Evolutionary conservation across 2,888 invertebrate genomes (phyloP).

Genomic region (Petrolisthes cinctipes): DNA sequence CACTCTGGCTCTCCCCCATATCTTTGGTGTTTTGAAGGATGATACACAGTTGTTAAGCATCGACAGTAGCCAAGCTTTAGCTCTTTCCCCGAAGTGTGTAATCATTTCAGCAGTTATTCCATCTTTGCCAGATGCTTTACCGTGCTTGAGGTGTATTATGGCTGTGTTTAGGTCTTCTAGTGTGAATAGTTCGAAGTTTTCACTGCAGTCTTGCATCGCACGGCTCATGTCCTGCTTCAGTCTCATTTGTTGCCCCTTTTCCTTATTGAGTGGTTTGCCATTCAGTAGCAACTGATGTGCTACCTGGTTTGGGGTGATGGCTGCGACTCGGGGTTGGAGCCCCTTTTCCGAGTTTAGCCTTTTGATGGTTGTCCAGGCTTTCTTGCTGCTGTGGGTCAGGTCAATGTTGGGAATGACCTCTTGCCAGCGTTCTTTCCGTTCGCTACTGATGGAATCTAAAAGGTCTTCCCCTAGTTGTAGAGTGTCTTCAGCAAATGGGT

Average conservation of each 20-base stretch:
- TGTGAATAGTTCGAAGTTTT: background rate
- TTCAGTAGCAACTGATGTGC: slow-evolving; percentile 13
- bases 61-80: background rate
- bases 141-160: slow-evolving; percentile 14
- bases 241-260: slow-evolving; percentile 11
- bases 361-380: slow-evolving; percentile 10
- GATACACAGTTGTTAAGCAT: slow-evolving; percentile 17
- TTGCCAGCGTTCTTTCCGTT: slow-evolving; percentile 5
- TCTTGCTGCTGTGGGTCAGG: too few relatives aligned
- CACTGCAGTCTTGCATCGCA: background rate
- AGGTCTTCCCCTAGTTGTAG: background rate
- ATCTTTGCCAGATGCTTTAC: slow-evolving; percentile 3
- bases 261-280: background rate
- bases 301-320: slow-evolving; percentile 10
- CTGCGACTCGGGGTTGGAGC: background rate
- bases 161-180: slow-evolving; percentile 2
- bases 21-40: slow-evolving; percentile 4
- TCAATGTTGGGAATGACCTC: slow-evolving; percentile 1
- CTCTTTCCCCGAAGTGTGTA: slow-evolving; percentile 7
- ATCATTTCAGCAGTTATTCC: slow-evolving; percentile 5
- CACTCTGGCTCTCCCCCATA: slow-evolving; percentile 25
- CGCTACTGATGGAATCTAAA: background rate
- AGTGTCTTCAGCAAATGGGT: slow-evolving; percentile 15
- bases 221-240: background rate
- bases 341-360: slow-evolving; percentile 16